phyloP scores from a whole-genome alignment of 2,113 vertebrate species.

The Tachycineta bicolor region DNA sequence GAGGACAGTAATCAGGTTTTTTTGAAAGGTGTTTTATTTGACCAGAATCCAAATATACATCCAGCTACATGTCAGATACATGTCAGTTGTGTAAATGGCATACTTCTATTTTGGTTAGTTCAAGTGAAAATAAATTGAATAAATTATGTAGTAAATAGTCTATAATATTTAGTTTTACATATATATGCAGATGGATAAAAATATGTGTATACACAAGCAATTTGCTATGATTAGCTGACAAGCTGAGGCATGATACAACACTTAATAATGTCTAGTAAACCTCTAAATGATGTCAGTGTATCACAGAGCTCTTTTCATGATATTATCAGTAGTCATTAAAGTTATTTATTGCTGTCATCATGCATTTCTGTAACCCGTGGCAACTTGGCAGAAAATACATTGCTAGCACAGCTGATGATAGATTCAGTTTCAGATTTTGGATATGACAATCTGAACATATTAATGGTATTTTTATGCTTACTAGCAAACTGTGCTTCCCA shows the following conservation, averaged over 20 bases:
- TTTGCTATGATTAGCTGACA: conserved; percentile 41
- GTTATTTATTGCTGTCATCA: conserved; percentile 76
- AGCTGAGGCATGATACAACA: conserved; percentile 36
- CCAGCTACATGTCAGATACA: neutral
- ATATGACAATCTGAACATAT: conserved; percentile 33
- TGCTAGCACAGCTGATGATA: conserved; percentile 65
- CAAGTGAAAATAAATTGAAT: neutral
- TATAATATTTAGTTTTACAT: neutral
- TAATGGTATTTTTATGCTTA: conserved; percentile 52
- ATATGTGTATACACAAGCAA: neutral
- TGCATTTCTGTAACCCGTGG: conserved; percentile 56
- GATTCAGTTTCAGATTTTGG: conserved; percentile 67
- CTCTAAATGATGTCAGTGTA: conserved; percentile 55
- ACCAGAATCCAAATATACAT: neutral
- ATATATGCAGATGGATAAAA: neutral
- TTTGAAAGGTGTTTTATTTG: neutral
- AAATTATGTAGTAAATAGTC: neutral
- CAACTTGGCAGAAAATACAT: conserved; percentile 63
- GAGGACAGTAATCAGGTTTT: neutral
- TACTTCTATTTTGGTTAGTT: neutral
- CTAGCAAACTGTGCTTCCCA: neutral
- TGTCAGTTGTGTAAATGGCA: neutral
- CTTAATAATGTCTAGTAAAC: conserved; percentile 52
- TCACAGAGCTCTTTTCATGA: conserved; percentile 44
- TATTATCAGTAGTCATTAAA: conserved; percentile 62